Conservation (phyloP, 1,140 invertebrate genomes). For the Euwallacea similis region DNA sequence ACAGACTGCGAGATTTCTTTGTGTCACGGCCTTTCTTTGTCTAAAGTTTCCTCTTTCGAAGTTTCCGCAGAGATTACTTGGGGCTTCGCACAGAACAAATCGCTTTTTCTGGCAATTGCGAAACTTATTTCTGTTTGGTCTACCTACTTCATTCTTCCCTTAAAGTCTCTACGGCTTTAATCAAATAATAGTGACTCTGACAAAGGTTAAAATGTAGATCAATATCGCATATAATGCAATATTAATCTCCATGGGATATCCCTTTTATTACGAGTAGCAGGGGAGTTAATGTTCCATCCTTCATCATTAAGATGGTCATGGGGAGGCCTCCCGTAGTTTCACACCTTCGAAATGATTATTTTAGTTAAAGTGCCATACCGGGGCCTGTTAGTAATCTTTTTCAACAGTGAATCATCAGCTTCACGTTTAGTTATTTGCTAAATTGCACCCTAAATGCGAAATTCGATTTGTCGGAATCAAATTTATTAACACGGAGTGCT, state of each 20-base stretch:
- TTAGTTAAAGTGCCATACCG: neutral
- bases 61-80: slow-evolving; percentile 30
- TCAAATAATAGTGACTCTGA: neutral
- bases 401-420: neutral
- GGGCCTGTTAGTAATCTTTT: neutral
- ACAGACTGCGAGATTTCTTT: slow-evolving; percentile 32
- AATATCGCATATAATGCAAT: slow-evolving; percentile 16
- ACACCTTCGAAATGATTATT: slow-evolving; percentile 12
- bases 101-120: slow-evolving; percentile 12
- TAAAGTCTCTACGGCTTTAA: neutral
- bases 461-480: slow-evolving; percentile 10
- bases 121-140: slow-evolving; percentile 20
- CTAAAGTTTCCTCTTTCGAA: slow-evolving; percentile 33
- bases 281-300: slow-evolving; percentile 24
- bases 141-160: neutral
- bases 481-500: slow-evolving; percentile 15
- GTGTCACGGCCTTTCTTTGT: slow-evolving; percentile 31
- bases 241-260: slow-evolving; percentile 20
- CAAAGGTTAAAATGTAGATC: slow-evolving; percentile 14
- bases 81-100: slow-evolving; percentile 25
- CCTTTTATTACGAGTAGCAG: slow-evolving; percentile 16
- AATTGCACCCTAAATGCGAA: slow-evolving; percentile 1
- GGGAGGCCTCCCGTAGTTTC: slow-evolving; percentile 11
- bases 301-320: slow-evolving; percentile 20
- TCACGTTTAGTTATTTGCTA: neutral